phyloP scores from a whole-genome alignment of 2,113 vertebrate species.

The Pithys albifrons region DNA sequence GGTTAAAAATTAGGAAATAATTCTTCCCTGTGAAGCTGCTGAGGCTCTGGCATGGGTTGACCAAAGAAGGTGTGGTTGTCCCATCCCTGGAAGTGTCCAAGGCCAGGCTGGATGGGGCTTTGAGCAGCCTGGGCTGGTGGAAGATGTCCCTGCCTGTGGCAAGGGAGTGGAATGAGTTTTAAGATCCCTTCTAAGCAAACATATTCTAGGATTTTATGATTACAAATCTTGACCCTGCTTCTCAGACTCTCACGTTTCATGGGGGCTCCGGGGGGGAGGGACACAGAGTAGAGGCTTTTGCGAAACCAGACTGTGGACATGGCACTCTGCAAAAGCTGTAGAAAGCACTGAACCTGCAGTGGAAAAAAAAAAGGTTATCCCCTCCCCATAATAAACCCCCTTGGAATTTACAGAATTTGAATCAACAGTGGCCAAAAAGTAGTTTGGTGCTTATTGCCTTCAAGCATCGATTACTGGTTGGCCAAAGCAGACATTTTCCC shows the following conservation, averaged over 20 bases:
- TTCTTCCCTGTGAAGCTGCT: fast-evolving
- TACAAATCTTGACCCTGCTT: neutral
- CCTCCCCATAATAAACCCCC: fast-evolving
- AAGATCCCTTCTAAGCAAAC: neutral
- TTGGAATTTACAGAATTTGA: neutral
- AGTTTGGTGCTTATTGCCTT: neutral
- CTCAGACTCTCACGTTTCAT: fast-evolving
- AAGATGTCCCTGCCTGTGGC: fast-evolving
- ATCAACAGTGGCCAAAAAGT: neutral
- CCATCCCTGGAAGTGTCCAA: neutral
- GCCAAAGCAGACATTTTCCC: neutral
- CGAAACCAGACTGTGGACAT: neutral
- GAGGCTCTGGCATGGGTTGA: neutral
- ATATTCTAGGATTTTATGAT: neutral
- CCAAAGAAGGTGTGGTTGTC: neutral
- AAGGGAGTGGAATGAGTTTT: fast-evolving
- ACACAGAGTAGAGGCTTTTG: fast-evolving
- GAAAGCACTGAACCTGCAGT: neutral
- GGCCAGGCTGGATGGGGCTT: fast-evolving
- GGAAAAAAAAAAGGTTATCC: too few species aligned
- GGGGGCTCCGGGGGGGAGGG: neutral
- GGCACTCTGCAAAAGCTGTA: neutral
- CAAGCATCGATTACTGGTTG: neutral
- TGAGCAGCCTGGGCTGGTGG: fast-evolving
- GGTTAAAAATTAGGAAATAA: neutral